A percentile compares a stretch with the other conserved stretches of the same genome.
Conservation (phyloP, 2,888 invertebrate genomes). For the Diaprepes abbreviatus region DNA sequence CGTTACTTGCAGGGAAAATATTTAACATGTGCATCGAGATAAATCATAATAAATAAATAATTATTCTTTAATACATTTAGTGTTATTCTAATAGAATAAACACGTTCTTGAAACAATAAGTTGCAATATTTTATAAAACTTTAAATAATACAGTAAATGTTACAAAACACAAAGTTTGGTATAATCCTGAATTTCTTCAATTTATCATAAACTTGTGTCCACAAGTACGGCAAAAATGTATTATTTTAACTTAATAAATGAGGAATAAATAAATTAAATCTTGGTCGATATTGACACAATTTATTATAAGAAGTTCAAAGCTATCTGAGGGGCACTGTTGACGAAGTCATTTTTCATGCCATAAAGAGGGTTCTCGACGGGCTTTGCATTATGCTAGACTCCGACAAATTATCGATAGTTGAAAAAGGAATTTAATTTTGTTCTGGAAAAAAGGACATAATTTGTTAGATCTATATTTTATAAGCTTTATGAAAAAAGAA, state of each 20-base stretch:
- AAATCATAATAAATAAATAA: too few relatives aligned
- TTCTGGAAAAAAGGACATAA: not conserved
- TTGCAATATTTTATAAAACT: too few relatives aligned
- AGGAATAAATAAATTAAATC: conserved; percentile 30
- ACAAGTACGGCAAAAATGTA: conserved; percentile 11
- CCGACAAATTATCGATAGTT: conserved; percentile 22
- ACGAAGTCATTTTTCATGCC: conserved; percentile 39
- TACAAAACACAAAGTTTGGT: too few relatives aligned
- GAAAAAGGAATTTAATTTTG: conserved; percentile 4
- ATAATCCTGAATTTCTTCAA: too few relatives aligned
- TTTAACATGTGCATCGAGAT: too few relatives aligned
- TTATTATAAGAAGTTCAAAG: conserved; percentile 40
- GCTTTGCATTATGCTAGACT: conserved; percentile 28
- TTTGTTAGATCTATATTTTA: not conserved
- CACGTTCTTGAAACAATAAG: too few relatives aligned
- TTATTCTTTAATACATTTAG: too few relatives aligned
- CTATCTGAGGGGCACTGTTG: conserved; percentile 39
- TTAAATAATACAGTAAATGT: too few relatives aligned
- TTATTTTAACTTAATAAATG: conserved; percentile 25
- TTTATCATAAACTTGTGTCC: not conserved
- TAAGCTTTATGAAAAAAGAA: not conserved
- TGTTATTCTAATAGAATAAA: too few relatives aligned
- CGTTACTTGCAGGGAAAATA: too few relatives aligned
- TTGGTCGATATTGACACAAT: conserved; percentile 38
- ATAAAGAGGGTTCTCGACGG: conserved; percentile 18